A percentile compares a stretch with the other conserved stretches of the same genome.
Evolutionary conservation across 2,113 vertebrate genomes (phyloP).

Genomic region (Gallinago paraguaiae): DNA sequence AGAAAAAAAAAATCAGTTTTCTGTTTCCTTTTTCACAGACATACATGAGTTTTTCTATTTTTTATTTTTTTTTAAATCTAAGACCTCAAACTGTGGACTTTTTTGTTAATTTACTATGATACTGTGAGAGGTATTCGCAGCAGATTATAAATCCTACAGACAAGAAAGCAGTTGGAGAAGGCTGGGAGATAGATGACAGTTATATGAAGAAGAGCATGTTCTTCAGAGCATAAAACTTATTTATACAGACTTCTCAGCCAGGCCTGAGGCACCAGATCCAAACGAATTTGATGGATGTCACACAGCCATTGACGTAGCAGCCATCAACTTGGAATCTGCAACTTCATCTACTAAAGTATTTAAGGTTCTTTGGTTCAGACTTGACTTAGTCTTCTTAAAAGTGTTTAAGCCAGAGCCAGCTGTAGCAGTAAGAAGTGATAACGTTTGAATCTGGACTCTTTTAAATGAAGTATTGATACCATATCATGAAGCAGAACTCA

Average conservation of each 20-base stretch:
- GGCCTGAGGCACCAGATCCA: neutral
- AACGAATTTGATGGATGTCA: neutral
- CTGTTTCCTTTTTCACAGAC: neutral
- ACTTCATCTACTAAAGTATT: neutral
- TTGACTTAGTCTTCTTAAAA: neutral
- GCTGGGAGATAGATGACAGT: slow-evolving; percentile 4
- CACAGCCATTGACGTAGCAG: neutral
- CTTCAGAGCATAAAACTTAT: neutral
- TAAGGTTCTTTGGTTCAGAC: neutral
- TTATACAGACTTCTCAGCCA: neutral
- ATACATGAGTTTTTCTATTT: neutral
- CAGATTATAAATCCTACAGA: slow-evolving; percentile 15
- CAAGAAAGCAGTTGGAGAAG: neutral
- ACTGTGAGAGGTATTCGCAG: neutral
- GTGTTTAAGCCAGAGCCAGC: neutral
- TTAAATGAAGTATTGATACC: neutral
- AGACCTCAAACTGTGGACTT: neutral
- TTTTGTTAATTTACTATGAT: slow-evolving; percentile 14
- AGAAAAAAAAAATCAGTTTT: neutral
- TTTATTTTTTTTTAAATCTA: neutral
- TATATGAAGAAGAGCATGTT: neutral
- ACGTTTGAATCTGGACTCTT: neutral
- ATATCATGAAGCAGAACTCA: neutral
- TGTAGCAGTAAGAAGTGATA: neutral
- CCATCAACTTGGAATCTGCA: neutral